phyloP scores from a whole-genome alignment of 2,113 vertebrate genomes.

The Cinclus cinclus region DNA sequence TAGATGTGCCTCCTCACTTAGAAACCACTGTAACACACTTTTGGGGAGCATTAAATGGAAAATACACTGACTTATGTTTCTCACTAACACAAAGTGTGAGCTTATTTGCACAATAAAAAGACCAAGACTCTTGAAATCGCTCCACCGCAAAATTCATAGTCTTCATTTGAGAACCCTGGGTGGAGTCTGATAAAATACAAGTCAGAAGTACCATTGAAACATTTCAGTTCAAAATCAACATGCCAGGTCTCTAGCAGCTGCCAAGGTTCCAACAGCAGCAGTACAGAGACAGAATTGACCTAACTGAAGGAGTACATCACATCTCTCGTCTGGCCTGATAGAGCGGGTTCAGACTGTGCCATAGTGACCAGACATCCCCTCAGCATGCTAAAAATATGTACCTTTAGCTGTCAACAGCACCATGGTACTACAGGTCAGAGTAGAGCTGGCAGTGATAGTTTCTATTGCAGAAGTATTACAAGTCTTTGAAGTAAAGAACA shows the following conservation, averaged over 20 bases:
- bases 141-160: not conserved
- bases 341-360: not conserved
- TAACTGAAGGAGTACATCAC: not conserved
- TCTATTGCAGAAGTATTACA: not conserved
- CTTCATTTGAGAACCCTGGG: not conserved
- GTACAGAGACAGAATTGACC: not conserved
- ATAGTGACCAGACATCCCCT: not conserved
- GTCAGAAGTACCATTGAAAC: not conserved
- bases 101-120: not conserved
- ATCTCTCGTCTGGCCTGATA: rapidly evolving
- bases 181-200: not conserved
- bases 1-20: not conserved
- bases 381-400: not conserved
- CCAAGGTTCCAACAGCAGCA: not conserved
- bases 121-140: not conserved
- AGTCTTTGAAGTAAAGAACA: not conserved
- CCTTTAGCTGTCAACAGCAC: not conserved
- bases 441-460: not conserved
- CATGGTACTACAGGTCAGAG: not conserved
- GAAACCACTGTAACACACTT: not conserved
- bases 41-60: not conserved
- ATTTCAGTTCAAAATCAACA: not conserved
- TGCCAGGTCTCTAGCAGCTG: not conserved
- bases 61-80: not conserved
- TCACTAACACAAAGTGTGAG: not conserved